Evolutionary conservation across 2,888 invertebrate species (phyloP), one percentile per base, ranked within the genome.

Genomic region (Apodemia duryi): DNA sequence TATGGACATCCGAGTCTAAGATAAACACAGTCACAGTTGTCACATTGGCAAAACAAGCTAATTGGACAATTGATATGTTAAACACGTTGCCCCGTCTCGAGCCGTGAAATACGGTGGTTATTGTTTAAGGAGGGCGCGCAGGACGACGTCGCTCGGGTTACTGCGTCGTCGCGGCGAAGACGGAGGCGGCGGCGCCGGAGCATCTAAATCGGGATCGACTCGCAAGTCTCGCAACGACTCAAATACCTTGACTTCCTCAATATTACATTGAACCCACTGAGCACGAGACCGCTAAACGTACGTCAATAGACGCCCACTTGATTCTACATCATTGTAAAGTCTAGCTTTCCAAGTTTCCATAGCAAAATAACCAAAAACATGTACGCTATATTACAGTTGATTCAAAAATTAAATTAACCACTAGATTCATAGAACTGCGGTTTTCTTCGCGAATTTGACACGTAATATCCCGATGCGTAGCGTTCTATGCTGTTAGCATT

Each of bases 211-310:
- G 90, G 91, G 91, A 91, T 85, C 87, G 87, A 85, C 88, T 89
- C 85, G 83, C 88, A 83, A 88, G 83, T 89, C 91, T 88, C 90
- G 84, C 86, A 80, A 84, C 90, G 88, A 86, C 89, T 91, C 89
- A 91, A 91, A 91, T 91, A 91, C 91, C 91, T 91, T 91, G 91
- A 91, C 91, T 91, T 91, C 91, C 91, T 91, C 90, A 90, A 91
- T 90, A 91, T 90, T 90, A 91, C 91, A 90, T 91, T 91, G 91
- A 91, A 91, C 91, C 88, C 91, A 77, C 79, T 75, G 81, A 82
- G 75, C 85, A 85, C 82, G 80, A 88, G 85, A 86, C 84, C 83
- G 85, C 86, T 80, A 85, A 88, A 84, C 84, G 81, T 82, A 89
- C 90, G 88, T 90, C 88, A 89, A 86, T 86, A 81, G 83, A 84